These are phyloP conservation scores for Tychaedon coryphoeus DNA, from an alignment of 2,113 vertebrate species.

Conservation along the genomic window DNA sequence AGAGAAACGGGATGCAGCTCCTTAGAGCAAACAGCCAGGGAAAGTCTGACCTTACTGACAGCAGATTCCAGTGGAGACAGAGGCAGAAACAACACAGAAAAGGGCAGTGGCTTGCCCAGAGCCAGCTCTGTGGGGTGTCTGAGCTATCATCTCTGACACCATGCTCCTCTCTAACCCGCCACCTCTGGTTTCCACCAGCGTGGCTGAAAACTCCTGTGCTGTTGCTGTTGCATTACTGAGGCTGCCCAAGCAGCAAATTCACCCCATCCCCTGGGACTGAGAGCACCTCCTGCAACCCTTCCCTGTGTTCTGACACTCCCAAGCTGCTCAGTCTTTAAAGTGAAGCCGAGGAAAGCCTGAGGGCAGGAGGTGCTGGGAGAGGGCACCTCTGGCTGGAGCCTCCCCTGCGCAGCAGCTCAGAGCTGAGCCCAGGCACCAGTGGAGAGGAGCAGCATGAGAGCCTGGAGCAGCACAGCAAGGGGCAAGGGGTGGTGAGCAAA, in stretches of 20 bases:
- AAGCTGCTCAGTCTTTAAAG: neutral
- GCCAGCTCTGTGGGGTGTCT: neutral
- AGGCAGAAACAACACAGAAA: neutral
- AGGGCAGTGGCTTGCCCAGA: neutral
- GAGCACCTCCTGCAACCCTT: neutral
- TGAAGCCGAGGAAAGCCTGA: neutral
- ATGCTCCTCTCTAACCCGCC: neutral
- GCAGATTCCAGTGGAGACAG: neutral
- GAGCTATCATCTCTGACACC: neutral
- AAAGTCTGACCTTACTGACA: neutral
- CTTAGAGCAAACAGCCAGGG: neutral
- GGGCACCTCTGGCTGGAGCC: neutral
- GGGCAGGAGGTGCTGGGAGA: neutral
- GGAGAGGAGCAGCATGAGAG: neutral
- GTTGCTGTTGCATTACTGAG: neutral
- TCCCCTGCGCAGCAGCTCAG: accelerated
- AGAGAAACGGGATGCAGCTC: neutral
- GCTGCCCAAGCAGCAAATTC: neutral
- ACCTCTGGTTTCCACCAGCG: neutral
- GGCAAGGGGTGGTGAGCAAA: neutral
- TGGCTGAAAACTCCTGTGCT: neutral
- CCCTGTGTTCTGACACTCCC: neutral
- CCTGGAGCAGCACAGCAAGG: neutral
- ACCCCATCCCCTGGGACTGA: neutral
- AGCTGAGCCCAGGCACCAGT: neutral